Evolutionary conservation across 1,140 invertebrate species (phyloP), one percentile per base, ranked within the genome.

Genomic region (Temnothorax curvispinosus): DNA sequence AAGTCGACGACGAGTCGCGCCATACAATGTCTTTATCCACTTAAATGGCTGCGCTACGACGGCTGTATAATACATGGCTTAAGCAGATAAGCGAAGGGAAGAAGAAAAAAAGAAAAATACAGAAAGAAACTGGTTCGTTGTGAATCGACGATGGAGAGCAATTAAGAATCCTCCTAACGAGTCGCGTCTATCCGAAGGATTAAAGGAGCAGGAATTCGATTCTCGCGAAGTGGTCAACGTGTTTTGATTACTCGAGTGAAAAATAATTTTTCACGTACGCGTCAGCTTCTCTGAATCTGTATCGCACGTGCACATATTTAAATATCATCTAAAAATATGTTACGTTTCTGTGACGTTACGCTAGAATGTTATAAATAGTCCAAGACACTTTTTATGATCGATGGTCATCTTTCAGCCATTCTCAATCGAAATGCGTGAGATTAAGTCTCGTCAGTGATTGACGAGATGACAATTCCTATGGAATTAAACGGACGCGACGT

Each of bases 1-100:
- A 86, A 91, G 78, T 86, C 80, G 60, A 67, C 52, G 47, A 52
- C 69, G 60, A 87, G 18, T 32, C 35, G 62, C 21, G 27, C 56
- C 5, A 41, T 47, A 72, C 62, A 77, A 85, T 86, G 78, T 89
- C 89, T 91, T 92, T 89, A 92, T 89, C 86, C 90, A 85, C 82
- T 92, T 92, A 91, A 90, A 92, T 38, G 35, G 8, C 41, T 54
- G 38, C 54, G 44, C 44, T 41, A 47, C 54, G 18, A 65, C 1
- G 44, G 4, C 21, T 6, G 44, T 47, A 21, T 21, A 21, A 21
- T 21, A 18, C 64, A 11, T 41, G 9, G 47, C 4, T n/a, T 65
- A 69, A 88, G 50, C 27, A 85, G 62, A 77, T 65, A 21, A 76
- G 6, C 32, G n/a, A 38, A 27, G 32, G 13, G 18, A 50, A 50